These are phyloP conservation scores for Urosaurus nigricauda DNA, from an alignment of 2,797 vertebrate genomes.

Conservation along the genomic window DNA sequence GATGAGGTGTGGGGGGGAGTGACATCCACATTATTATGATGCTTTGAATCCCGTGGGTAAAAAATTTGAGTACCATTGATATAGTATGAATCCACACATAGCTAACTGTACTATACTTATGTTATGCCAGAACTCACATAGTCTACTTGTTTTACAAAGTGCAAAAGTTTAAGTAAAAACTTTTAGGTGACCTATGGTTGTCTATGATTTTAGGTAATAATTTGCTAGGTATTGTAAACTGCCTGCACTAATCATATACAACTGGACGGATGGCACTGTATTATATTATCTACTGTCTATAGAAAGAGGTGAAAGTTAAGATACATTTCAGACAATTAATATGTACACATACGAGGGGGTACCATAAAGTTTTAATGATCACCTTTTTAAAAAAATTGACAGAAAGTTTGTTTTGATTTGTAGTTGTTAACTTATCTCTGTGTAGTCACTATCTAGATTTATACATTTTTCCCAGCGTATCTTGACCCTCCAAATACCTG, in stretches of 20 bases:
- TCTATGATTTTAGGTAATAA: neutral
- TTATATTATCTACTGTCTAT: neutral
- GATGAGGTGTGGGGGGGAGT: no score
- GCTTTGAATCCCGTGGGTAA: no score
- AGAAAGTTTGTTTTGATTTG: no score
- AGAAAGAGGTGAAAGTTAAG: neutral
- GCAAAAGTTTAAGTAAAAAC: neutral
- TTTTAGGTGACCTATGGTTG: neutral
- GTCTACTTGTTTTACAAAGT: neutral
- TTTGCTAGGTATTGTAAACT: neutral
- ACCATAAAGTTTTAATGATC: no score
- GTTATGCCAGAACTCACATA: neutral
- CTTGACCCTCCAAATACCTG: no score
- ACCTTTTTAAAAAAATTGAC: no score
- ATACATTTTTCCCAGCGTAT: no score
- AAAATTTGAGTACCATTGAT: no score
- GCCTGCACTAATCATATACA: no score
- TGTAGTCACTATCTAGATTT: no score
- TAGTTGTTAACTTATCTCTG: no score
- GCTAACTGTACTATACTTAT: neutral
- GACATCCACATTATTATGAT: no score
- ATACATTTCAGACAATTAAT: neutral
- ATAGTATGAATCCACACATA: neutral
- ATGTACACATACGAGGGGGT: neutral
- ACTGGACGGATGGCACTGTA: neutral